These are phyloP conservation scores for Leucoma salicis DNA, from an alignment of 2,888 invertebrate genomes.

Conservation along the genomic window DNA sequence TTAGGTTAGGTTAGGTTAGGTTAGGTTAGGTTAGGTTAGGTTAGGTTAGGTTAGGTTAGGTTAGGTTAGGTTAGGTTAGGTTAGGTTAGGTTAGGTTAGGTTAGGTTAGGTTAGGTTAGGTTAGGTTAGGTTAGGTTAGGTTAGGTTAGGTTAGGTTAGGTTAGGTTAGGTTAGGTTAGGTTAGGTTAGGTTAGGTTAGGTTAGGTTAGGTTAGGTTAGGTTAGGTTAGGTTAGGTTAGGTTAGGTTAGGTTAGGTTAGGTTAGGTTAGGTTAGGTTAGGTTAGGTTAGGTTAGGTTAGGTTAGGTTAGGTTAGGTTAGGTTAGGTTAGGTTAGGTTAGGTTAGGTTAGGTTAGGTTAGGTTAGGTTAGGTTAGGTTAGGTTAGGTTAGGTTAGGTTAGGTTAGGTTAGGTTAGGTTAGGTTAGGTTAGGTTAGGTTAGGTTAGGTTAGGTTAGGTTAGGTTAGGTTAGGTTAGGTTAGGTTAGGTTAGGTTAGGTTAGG, in stretches of 20 bases:
- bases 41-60: background rate
- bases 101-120: background rate
- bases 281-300: conserved; percentile 8
- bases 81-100: background rate
- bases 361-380: no score
- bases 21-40: background rate
- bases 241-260: conserved; percentile 7
- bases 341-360: no score
- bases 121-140: background rate
- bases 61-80: background rate
- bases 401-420: no score
- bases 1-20: background rate
- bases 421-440: no score
- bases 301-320: background rate
- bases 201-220: conserved; percentile 2
- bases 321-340: no score
- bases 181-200: conserved; percentile 2
- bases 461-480: no score
- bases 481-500: no score
- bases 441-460: no score
- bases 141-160: background rate
- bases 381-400: no score
- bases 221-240: conserved; percentile 2
- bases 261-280: conserved; percentile 8
- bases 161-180: conserved; percentile 1